These are phyloP conservation scores for Beroe forskalii DNA, from an alignment of 37 sponge, comb jelly and placozoan genomes.

Conservation along the genomic window DNA sequence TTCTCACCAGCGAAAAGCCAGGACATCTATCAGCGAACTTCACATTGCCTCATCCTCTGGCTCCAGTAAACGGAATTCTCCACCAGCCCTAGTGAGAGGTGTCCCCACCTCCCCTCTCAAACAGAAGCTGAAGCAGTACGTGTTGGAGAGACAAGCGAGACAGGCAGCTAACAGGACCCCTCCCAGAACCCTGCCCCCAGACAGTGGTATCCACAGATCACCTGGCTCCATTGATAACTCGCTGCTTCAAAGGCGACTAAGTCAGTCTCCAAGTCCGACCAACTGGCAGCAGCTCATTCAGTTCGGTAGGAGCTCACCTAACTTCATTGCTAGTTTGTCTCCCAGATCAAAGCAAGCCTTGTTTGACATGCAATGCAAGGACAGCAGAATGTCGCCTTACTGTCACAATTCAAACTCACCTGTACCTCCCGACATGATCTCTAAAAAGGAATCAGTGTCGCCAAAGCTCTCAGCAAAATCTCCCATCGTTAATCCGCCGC, in stretches of 20 bases:
- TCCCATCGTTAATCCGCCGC: not conserved
- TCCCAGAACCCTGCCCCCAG: not conserved
- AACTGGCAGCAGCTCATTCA: slow-evolving; percentile 59
- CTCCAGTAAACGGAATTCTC: not conserved
- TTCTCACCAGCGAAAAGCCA: slow-evolving; percentile 31
- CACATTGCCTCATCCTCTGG: not conserved
- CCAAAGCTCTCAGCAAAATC: not conserved
- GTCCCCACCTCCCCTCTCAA: slow-evolving; percentile 50
- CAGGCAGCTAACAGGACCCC: slow-evolving; percentile 61
- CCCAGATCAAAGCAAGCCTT: slow-evolving; percentile 8
- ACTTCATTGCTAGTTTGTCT: slow-evolving; percentile 56
- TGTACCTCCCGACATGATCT: not conserved
- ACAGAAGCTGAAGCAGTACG: slow-evolving; percentile 63
- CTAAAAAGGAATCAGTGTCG: not conserved
- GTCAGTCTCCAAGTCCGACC: slow-evolving; percentile 59
- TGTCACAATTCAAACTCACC: not conserved
- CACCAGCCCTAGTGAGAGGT: not conserved
- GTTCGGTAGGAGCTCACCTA: slow-evolving; percentile 47
- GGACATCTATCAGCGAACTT: slow-evolving; percentile 27
- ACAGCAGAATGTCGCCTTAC: not conserved
- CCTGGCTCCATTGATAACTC: slow-evolving; percentile 12
- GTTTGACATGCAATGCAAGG: slow-evolving; percentile 32
- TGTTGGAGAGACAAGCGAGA: slow-evolving; percentile 58
- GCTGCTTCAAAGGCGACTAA: slow-evolving; percentile 1
- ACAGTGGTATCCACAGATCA: not conserved